phyloP scores from a whole-genome alignment of 2,888 invertebrate species.

The Isoperla grammatica region DNA sequence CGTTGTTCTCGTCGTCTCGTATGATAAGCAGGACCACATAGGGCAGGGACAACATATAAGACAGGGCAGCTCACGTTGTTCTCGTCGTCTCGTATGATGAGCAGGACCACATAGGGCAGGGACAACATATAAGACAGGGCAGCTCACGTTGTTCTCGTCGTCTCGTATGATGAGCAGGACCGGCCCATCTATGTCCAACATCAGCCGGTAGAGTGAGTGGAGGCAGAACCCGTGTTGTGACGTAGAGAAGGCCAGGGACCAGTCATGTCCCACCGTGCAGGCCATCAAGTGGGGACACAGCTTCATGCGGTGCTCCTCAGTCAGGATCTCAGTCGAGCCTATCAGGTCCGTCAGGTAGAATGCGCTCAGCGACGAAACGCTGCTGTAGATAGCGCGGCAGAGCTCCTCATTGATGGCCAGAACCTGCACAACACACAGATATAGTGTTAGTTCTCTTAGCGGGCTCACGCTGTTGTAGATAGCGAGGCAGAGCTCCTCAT shows the following conservation, averaged over 20 bases:
- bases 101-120: no score
- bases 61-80: no score
- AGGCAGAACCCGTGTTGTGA: constrained; percentile 97
- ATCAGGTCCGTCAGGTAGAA: constrained; percentile 85
- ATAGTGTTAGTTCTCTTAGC: no score
- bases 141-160: constrained; percentile 84
- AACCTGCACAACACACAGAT: constrained; percentile 58
- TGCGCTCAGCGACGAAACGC: constrained; percentile 74
- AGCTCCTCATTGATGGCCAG: constrained; percentile 92
- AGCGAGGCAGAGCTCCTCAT: no score
- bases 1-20: no score
- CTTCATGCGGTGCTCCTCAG: constrained; percentile 82
- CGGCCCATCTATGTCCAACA: constrained; percentile 88
- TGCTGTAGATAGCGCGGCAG: constrained; percentile 70
- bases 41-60: no score
- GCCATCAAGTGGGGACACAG: constrained; percentile 87
- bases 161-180: constrained; percentile 93
- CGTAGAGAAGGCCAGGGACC: constrained; percentile 93
- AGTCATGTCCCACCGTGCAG: constrained; percentile 92
- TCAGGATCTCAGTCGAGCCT: constrained; percentile 83
- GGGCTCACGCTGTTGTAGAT: no score
- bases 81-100: no score
- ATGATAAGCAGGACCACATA: no score
- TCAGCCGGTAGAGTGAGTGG: constrained; percentile 94
- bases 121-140: no score